Base-by-base conservation (phyloP, 35 echinoderm and acorn worm genomes). In the Amphiura filiformis region DNA sequence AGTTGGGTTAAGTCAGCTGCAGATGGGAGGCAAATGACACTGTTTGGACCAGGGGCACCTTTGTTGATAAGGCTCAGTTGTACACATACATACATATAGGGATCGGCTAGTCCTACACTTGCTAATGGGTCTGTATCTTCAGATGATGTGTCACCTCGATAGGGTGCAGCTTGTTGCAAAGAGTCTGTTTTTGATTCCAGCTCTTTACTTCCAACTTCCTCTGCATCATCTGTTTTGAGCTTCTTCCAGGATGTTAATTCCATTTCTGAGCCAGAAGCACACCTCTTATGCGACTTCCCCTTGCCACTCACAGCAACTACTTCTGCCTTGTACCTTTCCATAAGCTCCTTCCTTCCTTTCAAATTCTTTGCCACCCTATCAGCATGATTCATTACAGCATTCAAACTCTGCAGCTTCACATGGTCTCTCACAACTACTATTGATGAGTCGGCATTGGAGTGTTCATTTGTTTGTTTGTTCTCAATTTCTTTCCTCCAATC, bases 11-110 rank as follows among this genome's bases (percentile, higher is more conserved):
- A 39, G 52, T 98, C 96, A 75, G 76, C 81, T 32, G 52, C 47
- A 33, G 38, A 89, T 26, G 92, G 92, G 15, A 98, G 81, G 77
- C 96, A 98, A 61, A 98, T 91, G 89, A 98, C 87, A 30, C 92
- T 90, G 76, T 92, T 92, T 20, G 86, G 86, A 33, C 56, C 76
- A 26, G 92, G 92, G 18, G 75, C 87, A 42, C 96, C 96, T 35
- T 89, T 37, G 44, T 81, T 75, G 13, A 92, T 76, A 81, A 94
- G 82, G 37, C 87, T 79, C 76, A 98, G 28, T 75, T 75, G 79
- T 20, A 98, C 93, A 86, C 93, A 94, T 0, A 98, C 96, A 0
- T 94, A 52, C 44, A 52, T 52, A 7, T 11, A 11, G 20, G 44
- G 20, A 52, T 52, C 44, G 20, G 44, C 44, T 11, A 52, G 44